Conservation (phyloP, 2,113 vertebrate genomes). For the Zosterops borbonicus region DNA sequence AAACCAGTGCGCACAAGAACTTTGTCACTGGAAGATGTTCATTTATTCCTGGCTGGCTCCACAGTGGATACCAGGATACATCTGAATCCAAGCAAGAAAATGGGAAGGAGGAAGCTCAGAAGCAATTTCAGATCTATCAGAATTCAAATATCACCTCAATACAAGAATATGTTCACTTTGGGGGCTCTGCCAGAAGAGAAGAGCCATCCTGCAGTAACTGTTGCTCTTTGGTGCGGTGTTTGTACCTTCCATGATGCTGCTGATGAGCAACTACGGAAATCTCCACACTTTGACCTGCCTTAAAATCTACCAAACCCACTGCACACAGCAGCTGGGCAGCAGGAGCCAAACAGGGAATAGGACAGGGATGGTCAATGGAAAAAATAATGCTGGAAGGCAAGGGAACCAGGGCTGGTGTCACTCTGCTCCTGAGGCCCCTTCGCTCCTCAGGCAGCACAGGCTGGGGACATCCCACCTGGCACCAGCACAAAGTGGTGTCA, state of each 20-base stretch:
- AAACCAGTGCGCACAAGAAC: conserved; percentile 19
- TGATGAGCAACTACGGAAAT: neutral
- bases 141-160: conserved; percentile 15
- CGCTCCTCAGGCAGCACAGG: neutral
- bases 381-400: neutral
- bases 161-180: neutral
- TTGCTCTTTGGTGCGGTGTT: neutral
- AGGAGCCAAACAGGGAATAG: neutral
- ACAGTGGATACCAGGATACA: conserved; percentile 25
- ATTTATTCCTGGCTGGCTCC: conserved; percentile 55
- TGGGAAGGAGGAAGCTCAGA: conserved; percentile 4
- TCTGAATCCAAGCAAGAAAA: conserved; percentile 58
- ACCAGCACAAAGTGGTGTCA: neutral
- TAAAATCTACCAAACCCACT: neutral
- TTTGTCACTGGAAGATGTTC: conserved; percentile 6
- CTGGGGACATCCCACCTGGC: neutral
- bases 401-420: too few relatives aligned
- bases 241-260: neutral
- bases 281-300: neutral
- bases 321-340: neutral
- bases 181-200: neutral
- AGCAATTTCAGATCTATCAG: conserved; percentile 37
- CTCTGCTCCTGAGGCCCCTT: neutral
- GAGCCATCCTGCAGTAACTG: neutral
- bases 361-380: neutral